These are phyloP conservation scores for Sciaenops ocellatus DNA, from an alignment of 2,797 vertebrate genomes.

Conservation along the genomic window DNA sequence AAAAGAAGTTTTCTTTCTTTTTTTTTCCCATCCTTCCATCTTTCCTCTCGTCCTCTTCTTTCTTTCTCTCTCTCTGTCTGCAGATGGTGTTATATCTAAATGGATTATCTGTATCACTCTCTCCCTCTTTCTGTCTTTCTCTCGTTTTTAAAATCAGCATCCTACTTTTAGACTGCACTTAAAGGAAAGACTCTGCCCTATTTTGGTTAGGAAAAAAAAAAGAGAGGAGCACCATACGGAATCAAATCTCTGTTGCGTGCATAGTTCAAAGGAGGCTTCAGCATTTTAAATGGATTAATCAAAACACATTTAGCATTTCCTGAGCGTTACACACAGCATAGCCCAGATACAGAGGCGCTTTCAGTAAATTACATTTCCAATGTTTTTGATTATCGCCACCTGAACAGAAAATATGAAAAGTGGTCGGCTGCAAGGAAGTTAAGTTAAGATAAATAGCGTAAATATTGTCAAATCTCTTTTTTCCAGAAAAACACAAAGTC, in stretches of 20 bases:
- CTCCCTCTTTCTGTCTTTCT: slow-evolving; percentile 56
- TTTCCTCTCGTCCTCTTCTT: slow-evolving; percentile 2
- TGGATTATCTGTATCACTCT: slow-evolving; percentile 71
- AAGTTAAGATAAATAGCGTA: slow-evolving; percentile 29
- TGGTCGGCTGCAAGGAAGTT: slow-evolving; percentile 7
- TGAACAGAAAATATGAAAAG: slow-evolving; percentile 54
- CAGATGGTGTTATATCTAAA: slow-evolving; percentile 69
- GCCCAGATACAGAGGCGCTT: slow-evolving; percentile 48
- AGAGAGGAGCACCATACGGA: slow-evolving; percentile 34
- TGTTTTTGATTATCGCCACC: slow-evolving; percentile 63
- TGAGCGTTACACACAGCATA: slow-evolving; percentile 37
- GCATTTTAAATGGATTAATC: slow-evolving; percentile 73
- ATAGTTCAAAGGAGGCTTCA: slow-evolving; percentile 68
- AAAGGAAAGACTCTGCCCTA: slow-evolving; percentile 60
- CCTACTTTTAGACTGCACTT: slow-evolving; percentile 58
- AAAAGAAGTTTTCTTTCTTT: slow-evolving; percentile 63
- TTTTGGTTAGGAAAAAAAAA: slow-evolving; percentile 50
- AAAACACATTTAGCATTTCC: slow-evolving; percentile 69
- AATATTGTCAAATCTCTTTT: slow-evolving; percentile 36
- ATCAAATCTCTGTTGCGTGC: slow-evolving; percentile 65
- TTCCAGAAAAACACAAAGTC: slow-evolving; percentile 1
- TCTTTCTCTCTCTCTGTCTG: slow-evolving; percentile 56
- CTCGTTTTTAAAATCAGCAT: slow-evolving; percentile 66
- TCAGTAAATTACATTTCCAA: slow-evolving; percentile 60
- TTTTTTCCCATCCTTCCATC: slow-evolving; percentile 16